Base-by-base conservation (phyloP, 2,888 invertebrate genomes). In the Agrotis puta region DNA sequence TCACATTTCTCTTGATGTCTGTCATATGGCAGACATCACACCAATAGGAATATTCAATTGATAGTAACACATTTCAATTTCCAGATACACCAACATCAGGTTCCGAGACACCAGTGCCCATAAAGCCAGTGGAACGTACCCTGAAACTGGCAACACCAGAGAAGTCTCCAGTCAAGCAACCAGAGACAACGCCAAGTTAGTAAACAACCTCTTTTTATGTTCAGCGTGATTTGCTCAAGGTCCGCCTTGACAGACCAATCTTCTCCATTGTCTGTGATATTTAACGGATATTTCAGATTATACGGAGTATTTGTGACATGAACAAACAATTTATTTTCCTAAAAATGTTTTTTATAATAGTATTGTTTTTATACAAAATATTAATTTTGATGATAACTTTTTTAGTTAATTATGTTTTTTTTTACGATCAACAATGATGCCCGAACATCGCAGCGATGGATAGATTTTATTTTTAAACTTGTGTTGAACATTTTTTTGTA, bases 41-140 rank as follows among this genome's bases (percentile, higher is more conserved):
- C 18, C 22, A 64, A 65, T 14, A 45, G 24, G 11, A 14, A 7
- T 5, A 47, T 47, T 50, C 3, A 18, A 62, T 22, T 16, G 5
- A 48, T 14, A n/a, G 2, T 33, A 13, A 56, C n/a, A 56, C 6
- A 56, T n/a, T 33, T 1, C 51, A 13, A n/a, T 58, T 59, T 22
- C 14, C 64, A 94, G 95, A 95, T 56, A 93, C 94, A 0, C 91
- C 93, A 0, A 95, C 95, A 0, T 95, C 95, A 0, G 95, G 92
- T 0, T 95, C 95, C 0, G 95, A 95, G 73, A 91, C 94, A 1
- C 91, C 94, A 1, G 84, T 87, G 3, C 85, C 89, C 13, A 61
- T 79, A 0, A 93, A 92, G 67, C 85, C 81, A 18, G 89, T 88
- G 0, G 95, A 94, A 58, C 91, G 95, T 2, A 91, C 93, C 3